Percentiles rank a stretch among this genome's conserved stretches.
Conservation (phyloP, 23 tunicate genomes). For the Trididemnum nubilum region DNA sequence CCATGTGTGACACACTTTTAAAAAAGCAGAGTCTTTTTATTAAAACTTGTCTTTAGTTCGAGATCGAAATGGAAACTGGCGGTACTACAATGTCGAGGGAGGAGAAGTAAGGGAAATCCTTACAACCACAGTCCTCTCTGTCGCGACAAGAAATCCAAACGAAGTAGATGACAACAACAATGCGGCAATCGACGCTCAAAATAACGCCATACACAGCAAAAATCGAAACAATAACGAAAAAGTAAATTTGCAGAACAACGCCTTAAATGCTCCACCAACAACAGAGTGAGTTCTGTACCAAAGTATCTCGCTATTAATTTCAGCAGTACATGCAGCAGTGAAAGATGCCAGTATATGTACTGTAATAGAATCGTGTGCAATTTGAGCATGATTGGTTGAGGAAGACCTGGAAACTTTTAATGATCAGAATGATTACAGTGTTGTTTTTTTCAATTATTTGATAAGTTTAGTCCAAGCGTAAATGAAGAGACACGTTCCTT, state of each 20-base stretch:
- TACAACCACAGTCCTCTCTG: constrained; percentile 4
- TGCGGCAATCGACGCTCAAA: constrained; percentile 58
- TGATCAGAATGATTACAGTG: too few relatives aligned
- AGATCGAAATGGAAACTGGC: constrained; percentile 52
- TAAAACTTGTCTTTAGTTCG: constrained; percentile 58
- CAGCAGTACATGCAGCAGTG: too few relatives aligned
- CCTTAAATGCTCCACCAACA: not conserved
- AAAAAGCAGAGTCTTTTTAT: too few relatives aligned
- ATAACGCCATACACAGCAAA: constrained; percentile 31
- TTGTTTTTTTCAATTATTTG: too few relatives aligned
- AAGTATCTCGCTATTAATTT: not conserved
- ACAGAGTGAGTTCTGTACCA: not conserved
- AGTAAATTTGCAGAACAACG: constrained; percentile 27
- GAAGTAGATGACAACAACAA: constrained; percentile 67
- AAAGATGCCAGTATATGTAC: too few relatives aligned
- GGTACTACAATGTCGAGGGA: constrained; percentile 12
- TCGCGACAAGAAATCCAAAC: constrained; percentile 43
- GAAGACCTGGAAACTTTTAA: too few relatives aligned
- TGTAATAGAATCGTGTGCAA: too few relatives aligned
- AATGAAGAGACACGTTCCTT: too few relatives aligned
- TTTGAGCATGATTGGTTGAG: too few relatives aligned
- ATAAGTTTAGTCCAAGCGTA: too few relatives aligned
- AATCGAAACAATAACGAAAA: constrained; percentile 16
- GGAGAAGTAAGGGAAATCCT: constrained; percentile 1
- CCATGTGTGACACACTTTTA: too few relatives aligned